These are phyloP conservation scores for Synergus gifuensis DNA, from an alignment of 2,888 invertebrate species.

Conservation along the genomic window DNA sequence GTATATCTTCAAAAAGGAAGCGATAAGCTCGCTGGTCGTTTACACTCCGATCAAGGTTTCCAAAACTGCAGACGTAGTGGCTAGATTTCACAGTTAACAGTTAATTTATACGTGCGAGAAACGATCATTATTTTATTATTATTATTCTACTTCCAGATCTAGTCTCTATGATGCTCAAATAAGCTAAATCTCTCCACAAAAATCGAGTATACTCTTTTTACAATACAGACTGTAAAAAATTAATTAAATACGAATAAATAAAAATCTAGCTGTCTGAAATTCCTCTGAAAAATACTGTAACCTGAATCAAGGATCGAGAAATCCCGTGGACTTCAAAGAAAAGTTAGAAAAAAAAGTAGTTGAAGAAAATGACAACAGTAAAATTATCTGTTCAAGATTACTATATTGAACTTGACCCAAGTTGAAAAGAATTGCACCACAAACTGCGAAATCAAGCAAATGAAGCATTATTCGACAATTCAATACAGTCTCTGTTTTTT, in stretches of 20 bases:
- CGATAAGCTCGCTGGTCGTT: constrained; percentile 11
- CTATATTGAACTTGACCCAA: constrained; percentile 25
- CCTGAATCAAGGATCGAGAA: neutral
- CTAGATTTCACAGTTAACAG: neutral
- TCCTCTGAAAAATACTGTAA: neutral
- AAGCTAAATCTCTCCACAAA: no score
- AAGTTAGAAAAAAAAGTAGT: neutral
- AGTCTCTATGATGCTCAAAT: no score
- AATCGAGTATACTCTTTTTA: no score
- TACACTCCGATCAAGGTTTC: constrained; percentile 23
- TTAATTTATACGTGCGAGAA: neutral
- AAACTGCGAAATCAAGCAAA: constrained; percentile 2
- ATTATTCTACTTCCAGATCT: neutral
- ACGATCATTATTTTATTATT: constrained; percentile 1
- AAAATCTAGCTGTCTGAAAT: neutral
- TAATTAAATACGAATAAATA: no score
- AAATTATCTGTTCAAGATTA: constrained; percentile 14
- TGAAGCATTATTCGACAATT: constrained; percentile 12
- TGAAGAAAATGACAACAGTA: neutral
- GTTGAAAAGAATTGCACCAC: neutral
- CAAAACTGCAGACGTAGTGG: constrained; percentile 14
- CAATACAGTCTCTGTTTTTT: neutral
- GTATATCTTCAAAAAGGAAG: constrained; percentile 4
- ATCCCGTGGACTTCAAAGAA: neutral
- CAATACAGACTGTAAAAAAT: no score